Percentiles rank a stretch among this genome's conserved stretches.
Conservation (phyloP, 1,140 invertebrate genomes). For the Drosophila arawakana region DNA sequence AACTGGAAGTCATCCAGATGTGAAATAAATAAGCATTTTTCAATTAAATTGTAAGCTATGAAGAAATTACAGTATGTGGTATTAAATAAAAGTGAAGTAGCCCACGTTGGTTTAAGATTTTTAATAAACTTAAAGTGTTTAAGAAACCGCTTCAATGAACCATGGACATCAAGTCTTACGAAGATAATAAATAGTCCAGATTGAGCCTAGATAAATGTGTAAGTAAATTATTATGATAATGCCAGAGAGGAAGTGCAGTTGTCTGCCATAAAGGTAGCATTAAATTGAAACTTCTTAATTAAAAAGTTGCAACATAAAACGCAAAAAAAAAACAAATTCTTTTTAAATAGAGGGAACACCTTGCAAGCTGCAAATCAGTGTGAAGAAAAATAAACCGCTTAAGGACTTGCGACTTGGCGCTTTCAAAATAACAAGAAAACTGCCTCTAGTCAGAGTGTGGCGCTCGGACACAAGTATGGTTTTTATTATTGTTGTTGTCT, state of each 20-base stretch:
- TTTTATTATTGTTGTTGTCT: constrained; percentile 4
- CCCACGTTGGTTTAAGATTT: no score
- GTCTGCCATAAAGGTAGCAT: constrained; percentile 48
- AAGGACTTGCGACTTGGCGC: constrained; percentile 79
- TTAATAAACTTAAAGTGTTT: no score
- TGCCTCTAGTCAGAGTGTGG: constrained; percentile 55
- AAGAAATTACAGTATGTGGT: no score
- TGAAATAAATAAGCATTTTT: no score
- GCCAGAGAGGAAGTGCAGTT: constrained; percentile 42
- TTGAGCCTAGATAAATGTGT: constrained; percentile 55
- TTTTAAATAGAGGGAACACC: constrained; percentile 36
- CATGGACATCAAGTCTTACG: no score
- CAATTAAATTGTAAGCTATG: no score
- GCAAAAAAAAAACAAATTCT: constrained; percentile 14
- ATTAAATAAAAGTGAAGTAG: no score
- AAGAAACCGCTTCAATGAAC: no score
- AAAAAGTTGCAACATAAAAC: constrained; percentile 73
- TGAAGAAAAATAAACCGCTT: constrained; percentile 79
- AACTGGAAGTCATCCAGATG: no score
- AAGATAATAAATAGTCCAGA: neutral
- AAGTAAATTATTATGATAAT: constrained; percentile 77
- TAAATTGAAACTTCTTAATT: constrained; percentile 80
- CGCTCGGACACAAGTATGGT: constrained; percentile 36
- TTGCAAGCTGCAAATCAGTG: constrained; percentile 74
- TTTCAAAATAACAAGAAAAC: constrained; percentile 79